phyloP scores from a whole-genome alignment of 2,113 vertebrate genomes.

The Paedocypris sp. region DNA sequence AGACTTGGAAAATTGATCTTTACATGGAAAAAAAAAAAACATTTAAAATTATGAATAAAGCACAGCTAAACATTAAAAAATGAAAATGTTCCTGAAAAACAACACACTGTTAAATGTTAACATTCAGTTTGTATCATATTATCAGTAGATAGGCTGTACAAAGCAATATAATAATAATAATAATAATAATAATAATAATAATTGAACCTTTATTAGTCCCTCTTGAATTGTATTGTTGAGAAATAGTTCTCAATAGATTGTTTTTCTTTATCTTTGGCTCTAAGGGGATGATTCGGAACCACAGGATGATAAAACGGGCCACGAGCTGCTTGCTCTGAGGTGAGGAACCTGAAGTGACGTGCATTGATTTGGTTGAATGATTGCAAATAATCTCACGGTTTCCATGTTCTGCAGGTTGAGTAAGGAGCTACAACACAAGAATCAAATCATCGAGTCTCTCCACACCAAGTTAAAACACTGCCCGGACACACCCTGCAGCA shows the following conservation, averaged over 20 bases:
- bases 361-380: background rate
- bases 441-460: constrained; percentile 78
- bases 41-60: too few species aligned
- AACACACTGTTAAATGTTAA: too few species aligned
- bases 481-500: constrained; percentile 72
- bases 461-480: constrained; percentile 73
- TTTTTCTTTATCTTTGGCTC: background rate
- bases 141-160: too few species aligned
- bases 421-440: constrained; percentile 79
- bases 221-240: background rate
- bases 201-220: too few species aligned
- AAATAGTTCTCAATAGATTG: background rate
- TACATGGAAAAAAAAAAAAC: too few species aligned
- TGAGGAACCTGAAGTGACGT: constrained; percentile 40
- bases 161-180: too few species aligned
- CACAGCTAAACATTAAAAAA: too few species aligned
- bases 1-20: too few species aligned
- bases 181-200: too few species aligned
- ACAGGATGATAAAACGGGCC: constrained; percentile 64
- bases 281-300: constrained; percentile 66
- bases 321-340: constrained; percentile 72
- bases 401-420: constrained; percentile 61
- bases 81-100: too few species aligned
- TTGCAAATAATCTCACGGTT: background rate
- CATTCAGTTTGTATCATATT: too few species aligned